These are phyloP conservation scores for Rhamphomyia laevipes DNA, from an alignment of 2,888 invertebrate species.

Conservation along the genomic window DNA sequence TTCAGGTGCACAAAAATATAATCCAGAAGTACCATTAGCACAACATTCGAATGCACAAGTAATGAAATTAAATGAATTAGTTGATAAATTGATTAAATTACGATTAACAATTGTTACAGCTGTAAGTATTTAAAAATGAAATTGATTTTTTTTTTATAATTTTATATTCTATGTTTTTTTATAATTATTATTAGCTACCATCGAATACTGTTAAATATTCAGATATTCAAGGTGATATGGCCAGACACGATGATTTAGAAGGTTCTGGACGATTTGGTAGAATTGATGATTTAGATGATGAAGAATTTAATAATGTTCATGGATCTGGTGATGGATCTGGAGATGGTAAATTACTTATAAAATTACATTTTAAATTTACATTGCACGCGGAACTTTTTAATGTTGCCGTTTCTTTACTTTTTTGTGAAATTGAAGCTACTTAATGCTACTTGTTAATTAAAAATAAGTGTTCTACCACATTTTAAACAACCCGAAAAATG, in stretches of 20 bases:
- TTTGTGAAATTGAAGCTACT: too few relatives aligned
- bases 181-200: conserved; percentile 23
- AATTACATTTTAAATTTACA: too few relatives aligned
- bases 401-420: too few relatives aligned
- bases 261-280: conserved; percentile 29
- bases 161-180: too few relatives aligned
- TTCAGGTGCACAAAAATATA: conserved; percentile 34
- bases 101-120: conserved; percentile 33
- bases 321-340: conserved; percentile 36
- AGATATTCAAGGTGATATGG: conserved; percentile 38
- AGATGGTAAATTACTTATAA: conserved; percentile 25
- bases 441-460: too few relatives aligned
- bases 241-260: conserved; percentile 29
- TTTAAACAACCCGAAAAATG: too few relatives aligned
- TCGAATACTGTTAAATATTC: conserved; percentile 26
- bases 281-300: conserved; percentile 30
- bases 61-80: conserved; percentile 31
- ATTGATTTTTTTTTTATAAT: conserved; percentile 8
- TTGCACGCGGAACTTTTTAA: too few relatives aligned
- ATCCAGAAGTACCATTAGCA: conserved; percentile 36
- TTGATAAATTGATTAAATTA: conserved; percentile 35
- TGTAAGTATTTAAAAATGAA: conserved; percentile 22
- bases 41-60: conserved; percentile 23
- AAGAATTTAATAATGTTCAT: conserved; percentile 28
- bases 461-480: too few relatives aligned